Conservation (phyloP, 1,140 invertebrate species). For the Pseudobourletiella spinata region DNA sequence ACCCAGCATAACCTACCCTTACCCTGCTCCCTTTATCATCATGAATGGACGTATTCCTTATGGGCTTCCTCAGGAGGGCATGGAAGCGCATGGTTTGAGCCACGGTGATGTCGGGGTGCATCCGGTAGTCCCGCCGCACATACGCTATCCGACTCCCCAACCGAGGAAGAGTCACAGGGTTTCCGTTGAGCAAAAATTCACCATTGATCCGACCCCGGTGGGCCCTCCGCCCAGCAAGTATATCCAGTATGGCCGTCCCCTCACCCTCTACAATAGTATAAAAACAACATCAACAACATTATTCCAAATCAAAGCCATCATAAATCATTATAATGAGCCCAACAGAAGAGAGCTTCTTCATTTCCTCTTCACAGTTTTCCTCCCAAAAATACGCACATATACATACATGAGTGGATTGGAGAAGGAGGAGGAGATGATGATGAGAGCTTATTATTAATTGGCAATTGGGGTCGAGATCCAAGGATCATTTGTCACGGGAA, state of each 20-base stretch:
- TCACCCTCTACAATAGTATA: slow-evolving; percentile 50
- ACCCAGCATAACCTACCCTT: no score
- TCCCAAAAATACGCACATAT: no score
- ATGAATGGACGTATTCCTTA: not conserved
- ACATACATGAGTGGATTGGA: no score
- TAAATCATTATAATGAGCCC: no score
- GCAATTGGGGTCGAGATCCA: no score
- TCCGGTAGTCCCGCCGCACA: slow-evolving; percentile 32
- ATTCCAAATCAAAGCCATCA: no score
- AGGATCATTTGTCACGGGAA: no score
- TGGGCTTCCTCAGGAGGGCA: slow-evolving; percentile 21
- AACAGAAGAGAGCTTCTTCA: no score
- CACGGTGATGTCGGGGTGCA: slow-evolving; percentile 46
- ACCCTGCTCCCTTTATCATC: no score
- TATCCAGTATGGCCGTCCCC: slow-evolving; percentile 69
- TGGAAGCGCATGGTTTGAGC: slow-evolving; percentile 46
- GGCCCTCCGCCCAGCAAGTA: slow-evolving; percentile 57
- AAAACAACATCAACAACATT: slow-evolving; percentile 2
- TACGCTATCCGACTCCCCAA: slow-evolving; percentile 50
- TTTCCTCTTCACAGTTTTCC: no score
- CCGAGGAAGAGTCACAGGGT: slow-evolving; percentile 58
- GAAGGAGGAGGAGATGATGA: no score
- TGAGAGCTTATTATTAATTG: no score
- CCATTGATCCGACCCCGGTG: slow-evolving; percentile 52
- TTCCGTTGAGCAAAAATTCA: slow-evolving; percentile 77